Percentiles rank a stretch among this genome's conserved stretches.
Evolutionary conservation across 2,888 invertebrate genomes (phyloP).

Genomic region (Cabera pusaria): DNA sequence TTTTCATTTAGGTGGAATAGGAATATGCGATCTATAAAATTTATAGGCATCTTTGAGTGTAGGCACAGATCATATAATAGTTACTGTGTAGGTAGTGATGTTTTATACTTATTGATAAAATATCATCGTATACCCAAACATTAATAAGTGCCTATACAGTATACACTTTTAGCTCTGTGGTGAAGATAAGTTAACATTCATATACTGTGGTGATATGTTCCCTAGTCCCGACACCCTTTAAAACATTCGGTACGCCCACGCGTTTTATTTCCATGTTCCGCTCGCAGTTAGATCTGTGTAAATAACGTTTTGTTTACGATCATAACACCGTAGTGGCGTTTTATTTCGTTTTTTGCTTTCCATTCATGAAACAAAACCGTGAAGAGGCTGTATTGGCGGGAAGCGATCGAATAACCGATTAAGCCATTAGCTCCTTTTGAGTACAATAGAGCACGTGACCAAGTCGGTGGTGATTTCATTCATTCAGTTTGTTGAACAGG

Average conservation of each 20-base stretch:
- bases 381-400: constrained; percentile 62
- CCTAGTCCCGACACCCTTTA: too few relatives aligned
- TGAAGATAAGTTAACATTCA: too few relatives aligned
- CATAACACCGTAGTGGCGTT: constrained; percentile 55
- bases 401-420: constrained; percentile 71
- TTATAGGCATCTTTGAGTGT: too few relatives aligned
- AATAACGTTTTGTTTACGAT: constrained; percentile 57
- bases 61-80: too few relatives aligned
- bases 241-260: constrained; percentile 9
- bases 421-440: constrained; percentile 67
- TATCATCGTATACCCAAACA: too few relatives aligned
- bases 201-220: too few relatives aligned
- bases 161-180: too few relatives aligned
- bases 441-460: constrained; percentile 74
- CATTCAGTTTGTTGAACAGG: constrained; percentile 45
- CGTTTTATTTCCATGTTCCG: constrained; percentile 10
- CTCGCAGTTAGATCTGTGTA: constrained; percentile 30
- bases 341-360: constrained; percentile 57
- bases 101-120: too few relatives aligned
- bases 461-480: constrained; percentile 60
- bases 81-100: too few relatives aligned
- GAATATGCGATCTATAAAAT: too few relatives aligned
- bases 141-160: too few relatives aligned
- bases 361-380: constrained; percentile 68
- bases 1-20: too few relatives aligned